Evolutionary conservation across 1,140 invertebrate species (phyloP), one percentile per base, ranked within the genome.

Genomic region (Drosophila pseudoananassae): DNA sequence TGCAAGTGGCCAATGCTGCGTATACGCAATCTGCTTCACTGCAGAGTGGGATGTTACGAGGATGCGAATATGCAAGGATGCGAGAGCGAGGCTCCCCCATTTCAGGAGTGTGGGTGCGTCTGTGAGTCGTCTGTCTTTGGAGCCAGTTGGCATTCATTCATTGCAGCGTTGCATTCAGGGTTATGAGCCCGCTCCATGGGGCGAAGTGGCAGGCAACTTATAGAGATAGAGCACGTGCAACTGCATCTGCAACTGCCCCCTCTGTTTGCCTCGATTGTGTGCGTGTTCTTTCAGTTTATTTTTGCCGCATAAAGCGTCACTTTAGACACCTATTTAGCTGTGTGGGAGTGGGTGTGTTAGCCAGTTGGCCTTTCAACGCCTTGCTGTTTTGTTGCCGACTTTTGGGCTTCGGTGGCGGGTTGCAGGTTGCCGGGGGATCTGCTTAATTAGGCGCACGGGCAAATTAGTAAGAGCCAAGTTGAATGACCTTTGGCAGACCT

Each of bases 1-100:
- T 82, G 82, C 75, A 89, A 84, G 85, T 89, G 84, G 84, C 84
- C 76, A 80, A 84, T 71, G 76, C 65, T 89, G 84, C 84, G 84
- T 89, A 84, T 89, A 89, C 84, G 84, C 84, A 89, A 89, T 75
- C 51, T 80, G 75, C 53, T 47, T 36, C 33, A 36, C 33, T 36
- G 53, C 72, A 65, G 46, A 54, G 52, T 36, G 25, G 15, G 15
- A 57, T 23, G 54, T 25, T 8, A 12, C 3, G 5, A 10, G 38
- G 12, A 25, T 12, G 15, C 17, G 8, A 9, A 7, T 8, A 29
- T n/a, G 49, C 33, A 12, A 36, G 31, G 36, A 40, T 45, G 17
- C 33, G 20, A n/a, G 15, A 29, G 23, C 7, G 25, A 31, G 40
- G n/a, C 10, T 27, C 57, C 52, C 23, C 52, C 25, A 46, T 1